Conservation (phyloP, 2,888 invertebrate species). For the Troides oblongomaculatus region DNA sequence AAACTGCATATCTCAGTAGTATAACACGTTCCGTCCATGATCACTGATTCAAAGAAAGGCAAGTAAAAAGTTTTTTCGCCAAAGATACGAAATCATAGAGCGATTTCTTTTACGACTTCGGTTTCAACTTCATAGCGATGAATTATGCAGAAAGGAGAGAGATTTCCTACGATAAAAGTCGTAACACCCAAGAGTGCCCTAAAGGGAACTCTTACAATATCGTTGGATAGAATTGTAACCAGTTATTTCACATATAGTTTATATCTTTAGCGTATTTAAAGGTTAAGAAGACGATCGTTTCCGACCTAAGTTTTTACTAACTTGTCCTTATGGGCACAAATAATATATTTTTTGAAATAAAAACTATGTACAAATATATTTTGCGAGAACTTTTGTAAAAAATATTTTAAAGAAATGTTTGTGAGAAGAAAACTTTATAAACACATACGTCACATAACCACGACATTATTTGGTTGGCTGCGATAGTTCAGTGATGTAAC, state of each 20-base stretch:
- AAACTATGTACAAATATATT: too few relatives aligned
- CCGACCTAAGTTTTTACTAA: not conserved
- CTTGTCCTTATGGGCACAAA: not conserved
- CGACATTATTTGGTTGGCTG: conserved; percentile 14
- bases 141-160: conserved; percentile 78
- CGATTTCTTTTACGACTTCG: conserved; percentile 80
- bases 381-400: too few relatives aligned
- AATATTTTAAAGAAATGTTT: too few relatives aligned
- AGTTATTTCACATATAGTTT: conserved; percentile 16
- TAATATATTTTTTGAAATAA: not conserved
- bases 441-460: conserved; percentile 3
- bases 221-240: conserved; percentile 21
- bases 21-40: conserved; percentile 49
- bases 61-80: conserved; percentile 70
- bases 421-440: not conserved
- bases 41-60: conserved; percentile 69
- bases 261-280: conserved; percentile 15
- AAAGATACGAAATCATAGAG: conserved; percentile 79
- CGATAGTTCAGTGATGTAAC: conserved; percentile 21
- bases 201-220: conserved; percentile 68
- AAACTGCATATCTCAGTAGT: conserved; percentile 38
- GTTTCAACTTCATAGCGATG: conserved; percentile 79
- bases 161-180: conserved; percentile 78
- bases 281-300: not conserved
- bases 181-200: conserved; percentile 74